Evolutionary conservation across 2,888 invertebrate species (phyloP), one percentile per base, ranked within the genome.

Genomic region (Lasioglossum calceatum): DNA sequence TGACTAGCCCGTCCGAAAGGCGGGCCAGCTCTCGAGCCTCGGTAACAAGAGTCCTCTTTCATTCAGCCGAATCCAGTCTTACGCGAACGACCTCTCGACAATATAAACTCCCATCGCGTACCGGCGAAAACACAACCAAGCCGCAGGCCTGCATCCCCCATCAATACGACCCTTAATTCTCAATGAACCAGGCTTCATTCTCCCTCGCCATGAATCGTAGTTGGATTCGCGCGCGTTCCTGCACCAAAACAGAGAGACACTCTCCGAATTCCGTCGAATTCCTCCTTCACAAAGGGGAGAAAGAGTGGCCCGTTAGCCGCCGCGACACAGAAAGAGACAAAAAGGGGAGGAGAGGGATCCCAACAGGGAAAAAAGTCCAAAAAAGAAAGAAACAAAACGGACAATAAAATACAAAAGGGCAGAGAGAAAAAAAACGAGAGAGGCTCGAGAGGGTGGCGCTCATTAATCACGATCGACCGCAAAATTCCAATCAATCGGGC

Each of bases 401-500:
- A 47, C 44, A 50, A 82, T 61, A 64, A 61, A 64, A 44, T 73
- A 75, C 75, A 81, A 78, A 61, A 64, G 0, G 19, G 8, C 5
- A 2, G 23, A 39, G 19, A 50, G 23, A 54, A 27, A 70, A n/a
- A 58, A 39, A 23, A n/a, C 10, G 32, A n/a, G 36, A 12, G 32
- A 23, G 4, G 8, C 14, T 54, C 23, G 54, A 61, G 54, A 61
- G 23, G 27, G 14, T 32, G 77, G 16, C 44, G 78, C 67, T 85
- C 77, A 85, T 87, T 86, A 82, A 86, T 82, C 75, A 64, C 77
- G 80, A 86, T 64, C 78, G 75, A 72, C 70, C 82, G 71, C 47
- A 75, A 75, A 82, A 80, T 86, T 79, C 64, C 86, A 79, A 87
- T 86, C 79, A 75, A 78, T 75, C 78, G 73, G 54, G 70, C 70